Evolutionary conservation across 2,888 invertebrate genomes (phyloP).

Genomic region (Eledona agricola): DNA sequence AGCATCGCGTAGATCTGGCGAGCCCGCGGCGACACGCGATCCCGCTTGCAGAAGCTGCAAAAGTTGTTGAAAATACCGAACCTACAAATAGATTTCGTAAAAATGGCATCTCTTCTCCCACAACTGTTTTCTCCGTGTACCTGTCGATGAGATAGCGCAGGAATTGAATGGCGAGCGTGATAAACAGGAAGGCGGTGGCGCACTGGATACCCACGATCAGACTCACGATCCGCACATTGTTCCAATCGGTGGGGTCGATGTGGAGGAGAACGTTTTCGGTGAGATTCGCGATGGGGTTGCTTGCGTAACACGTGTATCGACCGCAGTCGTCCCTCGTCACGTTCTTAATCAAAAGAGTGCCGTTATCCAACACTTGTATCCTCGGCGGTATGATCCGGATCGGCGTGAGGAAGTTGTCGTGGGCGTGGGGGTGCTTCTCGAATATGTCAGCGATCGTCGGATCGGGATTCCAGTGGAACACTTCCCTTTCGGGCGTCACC

Average conservation of each 20-base stretch:
- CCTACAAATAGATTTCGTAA: conserved; percentile 64
- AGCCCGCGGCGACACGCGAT: conserved; percentile 77
- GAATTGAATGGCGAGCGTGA: conserved; percentile 83
- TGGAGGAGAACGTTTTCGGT: conserved; percentile 79
- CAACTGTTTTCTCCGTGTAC: conserved; percentile 65
- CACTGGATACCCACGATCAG: conserved; percentile 82
- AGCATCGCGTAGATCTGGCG: conserved; percentile 88
- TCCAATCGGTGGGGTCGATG: conserved; percentile 87
- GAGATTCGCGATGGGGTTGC: conserved; percentile 83
- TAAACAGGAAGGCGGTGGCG: conserved; percentile 79
- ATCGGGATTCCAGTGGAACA: conserved; percentile 83
- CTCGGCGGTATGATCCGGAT: conserved; percentile 63
- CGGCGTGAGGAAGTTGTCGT: conserved; percentile 65
- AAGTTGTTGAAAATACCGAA: conserved; percentile 77
- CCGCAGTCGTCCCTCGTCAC: conserved; percentile 84
- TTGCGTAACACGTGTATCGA: conserved; percentile 84
- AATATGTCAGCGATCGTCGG: conserved; percentile 72
- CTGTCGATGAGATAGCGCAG: conserved; percentile 74
- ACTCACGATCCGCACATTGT: conserved; percentile 84
- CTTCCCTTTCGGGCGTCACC: conserved; percentile 79
- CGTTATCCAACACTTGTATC: conserved; percentile 70
- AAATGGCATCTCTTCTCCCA: conserved; percentile 3
- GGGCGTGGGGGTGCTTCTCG: conserved; percentile 71
- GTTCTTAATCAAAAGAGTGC: conserved; percentile 57
- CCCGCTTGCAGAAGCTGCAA: conserved; percentile 77